Base-by-base conservation (phyloP, 2,888 invertebrate species). In the Pammene aurita region DNA sequence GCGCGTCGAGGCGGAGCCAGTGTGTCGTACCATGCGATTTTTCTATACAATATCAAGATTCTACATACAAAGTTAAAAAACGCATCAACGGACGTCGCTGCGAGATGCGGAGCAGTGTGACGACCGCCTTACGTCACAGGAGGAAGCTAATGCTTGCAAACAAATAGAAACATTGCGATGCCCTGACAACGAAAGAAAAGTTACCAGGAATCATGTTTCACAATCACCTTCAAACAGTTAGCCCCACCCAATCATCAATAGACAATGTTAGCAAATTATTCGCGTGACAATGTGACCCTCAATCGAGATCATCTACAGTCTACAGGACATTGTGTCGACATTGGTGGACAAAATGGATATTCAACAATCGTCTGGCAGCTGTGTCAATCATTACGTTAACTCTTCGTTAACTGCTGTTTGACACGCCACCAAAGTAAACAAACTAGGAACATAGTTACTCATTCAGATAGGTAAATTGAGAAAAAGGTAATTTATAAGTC, bases 381-480 rank as follows among this genome's bases (percentile, higher is more conserved):
- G 52, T 41, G 62, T 62, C 61, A 62, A 50, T 41, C 61, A 38
- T 50, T 62, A 38, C 18, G 38, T 41, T 50, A 35, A 41, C 50
- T 52, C 50, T 52, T 38, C 38, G 50, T 52, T 42, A 42, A 10
- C 41, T 41, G 26, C 26, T 26, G 26, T 4, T 26, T 26, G 50
- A 9, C 41, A 52, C 13, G 48, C 38, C 18, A 52, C n/a, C n/a
- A 26, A 62, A 62, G 18, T 52, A 41, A 52, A 41, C 41, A 62
- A 52, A 18, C 58, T 26, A 26, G 26, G 26, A 26, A 26, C 26
- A 26, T 26, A 26, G 26, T 26, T 26, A 26, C 26, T 26, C 4
- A 26, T 4, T 26, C 26, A 26, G 26, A 4, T 26, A 26, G 26
- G 26, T 26, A 26, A 26, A 26, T 26, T 26, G 26, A 4, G 26